Evolutionary conservation across 2,797 vertebrate genomes (phyloP), one percentile per base, ranked within the genome.

Genomic region (Onychomys leucogaster): DNA sequence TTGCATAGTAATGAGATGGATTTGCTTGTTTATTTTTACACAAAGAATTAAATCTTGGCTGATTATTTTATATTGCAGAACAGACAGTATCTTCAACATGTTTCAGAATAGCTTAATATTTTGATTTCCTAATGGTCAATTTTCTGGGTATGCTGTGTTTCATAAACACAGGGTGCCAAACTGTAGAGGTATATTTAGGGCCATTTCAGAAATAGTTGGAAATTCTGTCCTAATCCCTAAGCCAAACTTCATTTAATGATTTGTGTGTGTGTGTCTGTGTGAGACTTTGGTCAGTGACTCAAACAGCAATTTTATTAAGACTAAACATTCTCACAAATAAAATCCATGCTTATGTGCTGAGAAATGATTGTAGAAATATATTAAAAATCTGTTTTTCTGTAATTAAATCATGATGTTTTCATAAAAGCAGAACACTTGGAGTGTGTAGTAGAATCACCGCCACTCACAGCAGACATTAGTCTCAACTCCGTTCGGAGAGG

Each of bases 1-100:
- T 90, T 90, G 73, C 88, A 90, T 90, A 78, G 57, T 63, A 49
- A 90, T 65, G 73, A 91, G 77, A 43, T 65, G 57, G 63, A 91
- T 57, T 25, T 55, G 49, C 65, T 57, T 65, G 73, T 41, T 77
- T 65, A 75, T 77, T 90, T 90, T 77, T 63, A 76, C 59, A 90
- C 41, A 78, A 89, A 77, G 75, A 77, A 76, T 77, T 89, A 61
- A 90, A 90, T 78, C 57, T 90, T 78, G 88, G 32, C 32, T 65
- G 57, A 63, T 59, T 46, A 76, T 61, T 76, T 63, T 34, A 76
- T 34, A 46, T 37, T 76, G 6, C 29, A 25, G 37, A 76, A 6
- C 41, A 61, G 41, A 46, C 29, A 89, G 29, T 57, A 61, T 46
- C 71, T 77, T n/a, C 87, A n/a, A 43, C 17, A 37, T 65, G 14